These are phyloP conservation scores for Glareola pratincola DNA, from an alignment of 2,113 vertebrate genomes.

Conservation along the genomic window DNA sequence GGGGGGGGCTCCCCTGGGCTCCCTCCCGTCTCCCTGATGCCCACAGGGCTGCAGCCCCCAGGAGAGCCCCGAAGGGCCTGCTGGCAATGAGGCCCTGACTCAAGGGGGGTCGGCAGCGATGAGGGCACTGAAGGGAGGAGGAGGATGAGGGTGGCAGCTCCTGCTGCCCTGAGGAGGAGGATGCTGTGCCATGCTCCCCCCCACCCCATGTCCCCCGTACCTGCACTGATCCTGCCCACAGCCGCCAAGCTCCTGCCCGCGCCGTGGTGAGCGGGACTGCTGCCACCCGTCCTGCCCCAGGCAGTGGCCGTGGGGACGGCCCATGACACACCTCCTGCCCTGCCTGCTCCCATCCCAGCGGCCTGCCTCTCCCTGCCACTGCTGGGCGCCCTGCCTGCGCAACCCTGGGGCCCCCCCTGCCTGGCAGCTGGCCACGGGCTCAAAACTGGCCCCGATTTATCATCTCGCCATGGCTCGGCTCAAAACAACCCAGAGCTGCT, in stretches of 20 bases:
- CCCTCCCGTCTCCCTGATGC: background rate
- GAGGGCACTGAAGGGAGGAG: background rate
- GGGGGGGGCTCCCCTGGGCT: background rate
- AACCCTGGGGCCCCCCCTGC: background rate
- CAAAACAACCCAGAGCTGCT: background rate
- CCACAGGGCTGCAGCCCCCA: background rate
- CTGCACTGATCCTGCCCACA: background rate
- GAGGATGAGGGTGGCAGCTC: background rate
- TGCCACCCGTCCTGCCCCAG: background rate
- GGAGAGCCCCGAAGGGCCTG: accelerated
- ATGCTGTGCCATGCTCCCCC: background rate
- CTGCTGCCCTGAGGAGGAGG: too few species aligned
- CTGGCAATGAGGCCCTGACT: background rate
- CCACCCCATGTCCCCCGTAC: background rate
- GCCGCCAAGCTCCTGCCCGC: background rate
- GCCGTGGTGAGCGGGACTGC: background rate
- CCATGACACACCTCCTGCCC: slow-evolving; percentile 2
- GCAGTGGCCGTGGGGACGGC: background rate
- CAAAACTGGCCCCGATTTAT: background rate
- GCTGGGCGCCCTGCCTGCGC: background rate
- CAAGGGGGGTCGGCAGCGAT: background rate
- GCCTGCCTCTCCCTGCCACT: background rate
- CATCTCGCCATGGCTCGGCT: accelerated
- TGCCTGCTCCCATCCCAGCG: background rate
- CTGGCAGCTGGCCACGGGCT: background rate